Evolutionary conservation across 2,113 vertebrate genomes (phyloP).

Genomic region (Paracanthobrama guichenoti): DNA sequence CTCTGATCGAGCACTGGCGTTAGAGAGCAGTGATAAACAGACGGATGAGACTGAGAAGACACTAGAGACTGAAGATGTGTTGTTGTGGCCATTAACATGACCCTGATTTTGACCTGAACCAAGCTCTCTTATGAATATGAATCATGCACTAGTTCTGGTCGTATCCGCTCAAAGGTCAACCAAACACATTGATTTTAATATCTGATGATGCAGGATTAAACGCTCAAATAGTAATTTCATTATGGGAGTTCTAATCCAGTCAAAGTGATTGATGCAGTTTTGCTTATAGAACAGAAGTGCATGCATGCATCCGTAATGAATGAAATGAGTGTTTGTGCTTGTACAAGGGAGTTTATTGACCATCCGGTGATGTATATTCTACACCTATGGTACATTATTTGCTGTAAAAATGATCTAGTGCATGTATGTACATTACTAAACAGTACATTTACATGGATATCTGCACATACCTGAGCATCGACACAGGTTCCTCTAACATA

Average conservation of each 20-base stretch:
- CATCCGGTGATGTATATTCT: conserved; percentile 64
- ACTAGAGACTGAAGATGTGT: neutral
- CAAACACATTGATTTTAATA: neutral
- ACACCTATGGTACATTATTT: conserved; percentile 67
- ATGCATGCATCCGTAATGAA: neutral
- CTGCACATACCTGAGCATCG: conserved; percentile 83
- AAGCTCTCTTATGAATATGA: neutral
- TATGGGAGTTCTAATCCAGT: neutral
- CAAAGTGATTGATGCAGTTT: conserved; percentile 3
- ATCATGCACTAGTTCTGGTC: neutral
- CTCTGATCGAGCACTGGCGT: conserved; percentile 27
- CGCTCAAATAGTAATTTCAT: neutral
- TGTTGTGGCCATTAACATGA: neutral
- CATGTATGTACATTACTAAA: conserved; percentile 64
- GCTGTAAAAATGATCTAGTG: conserved; percentile 76
- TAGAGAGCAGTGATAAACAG: neutral
- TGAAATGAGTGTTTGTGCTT: conserved; percentile 1
- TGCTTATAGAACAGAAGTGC: neutral
- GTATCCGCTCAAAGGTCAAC: neutral
- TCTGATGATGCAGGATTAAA: neutral
- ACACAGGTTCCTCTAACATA: conserved; percentile 67
- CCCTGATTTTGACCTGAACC: neutral
- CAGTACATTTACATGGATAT: conserved; percentile 77
- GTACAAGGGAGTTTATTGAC: conserved; percentile 72
- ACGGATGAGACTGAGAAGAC: neutral